Conservation (phyloP, 2,113 vertebrate species). For the Lampris megalopsis region DNA sequence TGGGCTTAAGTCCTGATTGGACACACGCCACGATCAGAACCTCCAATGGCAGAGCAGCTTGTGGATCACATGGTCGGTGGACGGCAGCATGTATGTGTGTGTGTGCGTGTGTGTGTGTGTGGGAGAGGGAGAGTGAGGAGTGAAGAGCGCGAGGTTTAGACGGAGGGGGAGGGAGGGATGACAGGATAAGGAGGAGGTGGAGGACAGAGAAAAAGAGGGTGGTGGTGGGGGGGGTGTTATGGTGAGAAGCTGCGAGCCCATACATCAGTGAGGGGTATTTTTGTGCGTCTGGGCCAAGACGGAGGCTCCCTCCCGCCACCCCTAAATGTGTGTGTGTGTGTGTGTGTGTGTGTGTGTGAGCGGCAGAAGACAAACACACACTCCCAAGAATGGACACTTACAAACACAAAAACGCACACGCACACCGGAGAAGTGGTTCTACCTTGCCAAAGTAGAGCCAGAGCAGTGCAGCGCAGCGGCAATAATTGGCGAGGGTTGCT, state of each 20-base stretch:
- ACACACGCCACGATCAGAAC: conserved; percentile 75
- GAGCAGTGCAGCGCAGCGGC: conserved; percentile 71
- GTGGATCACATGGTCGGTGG: conserved; percentile 77
- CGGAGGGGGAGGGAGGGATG: conserved; percentile 48
- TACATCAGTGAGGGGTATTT: conserved; percentile 71
- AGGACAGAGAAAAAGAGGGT: conserved; percentile 2
- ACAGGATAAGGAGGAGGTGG: conserved; percentile 34
- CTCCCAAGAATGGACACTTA: conserved; percentile 7
- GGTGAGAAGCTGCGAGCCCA: conserved; percentile 67
- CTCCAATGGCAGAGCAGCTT: conserved; percentile 86
- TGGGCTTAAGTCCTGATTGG: conserved; percentile 87
- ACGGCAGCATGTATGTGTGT: conserved; percentile 15
- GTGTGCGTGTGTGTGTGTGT: conserved; percentile 43
- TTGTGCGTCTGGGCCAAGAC: conserved; percentile 55
- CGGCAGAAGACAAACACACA: conserved; percentile 16
- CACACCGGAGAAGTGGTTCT: conserved; percentile 78
- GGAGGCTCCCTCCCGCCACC: conserved; percentile 39
- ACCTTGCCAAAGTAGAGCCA: conserved; percentile 81
- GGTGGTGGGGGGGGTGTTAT: conserved; percentile 54
- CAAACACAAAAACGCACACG: conserved; percentile 52
- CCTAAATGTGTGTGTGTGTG: too few species aligned
- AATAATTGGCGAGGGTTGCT: conserved; percentile 93
- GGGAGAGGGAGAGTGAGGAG: conserved; percentile 25
- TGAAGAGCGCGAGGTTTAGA: conserved; percentile 48
- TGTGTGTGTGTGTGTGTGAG: too few species aligned